Evolutionary conservation across 2,888 invertebrate species (phyloP).

Genomic region (Plebejus melissa): DNA sequence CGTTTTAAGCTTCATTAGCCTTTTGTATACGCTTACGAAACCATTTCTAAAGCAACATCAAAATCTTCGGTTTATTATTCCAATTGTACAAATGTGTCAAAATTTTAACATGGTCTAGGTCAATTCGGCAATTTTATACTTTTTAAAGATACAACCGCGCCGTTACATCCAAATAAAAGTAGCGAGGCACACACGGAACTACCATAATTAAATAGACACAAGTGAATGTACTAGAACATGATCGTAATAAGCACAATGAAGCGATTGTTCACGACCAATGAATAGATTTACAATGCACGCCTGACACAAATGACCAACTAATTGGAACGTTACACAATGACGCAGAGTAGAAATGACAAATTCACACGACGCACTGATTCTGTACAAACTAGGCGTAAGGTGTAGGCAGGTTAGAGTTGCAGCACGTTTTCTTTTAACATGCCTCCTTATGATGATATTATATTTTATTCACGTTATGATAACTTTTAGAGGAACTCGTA

Average conservation of each 20-base stretch:
- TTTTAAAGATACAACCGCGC: neutral
- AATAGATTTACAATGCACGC: constrained; percentile 66
- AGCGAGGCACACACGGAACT: constrained; percentile 32
- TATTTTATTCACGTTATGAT: too few species aligned
- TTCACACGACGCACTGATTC: neutral
- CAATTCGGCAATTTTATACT: neutral
- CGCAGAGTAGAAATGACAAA: constrained; percentile 12
- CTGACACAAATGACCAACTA: constrained; percentile 75
- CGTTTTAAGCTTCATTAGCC: neutral
- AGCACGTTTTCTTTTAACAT: too few species aligned
- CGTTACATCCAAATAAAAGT: neutral
- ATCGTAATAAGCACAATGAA: constrained; percentile 55
- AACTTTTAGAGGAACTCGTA: too few species aligned
- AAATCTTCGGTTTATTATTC: neutral
- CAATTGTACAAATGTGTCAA: neutral
- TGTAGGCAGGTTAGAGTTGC: neutral
- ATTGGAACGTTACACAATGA: constrained; percentile 72
- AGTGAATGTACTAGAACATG: constrained; percentile 53
- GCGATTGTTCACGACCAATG: constrained; percentile 63
- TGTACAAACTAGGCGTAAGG: constrained; percentile 5
- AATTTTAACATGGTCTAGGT: neutral
- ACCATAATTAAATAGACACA: constrained; percentile 38
- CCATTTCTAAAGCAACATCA: neutral
- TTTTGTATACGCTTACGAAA: neutral
- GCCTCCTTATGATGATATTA: too few species aligned